Evolutionary conservation across 2,888 invertebrate genomes (phyloP).

Genomic region (Trisateles emortualis): DNA sequence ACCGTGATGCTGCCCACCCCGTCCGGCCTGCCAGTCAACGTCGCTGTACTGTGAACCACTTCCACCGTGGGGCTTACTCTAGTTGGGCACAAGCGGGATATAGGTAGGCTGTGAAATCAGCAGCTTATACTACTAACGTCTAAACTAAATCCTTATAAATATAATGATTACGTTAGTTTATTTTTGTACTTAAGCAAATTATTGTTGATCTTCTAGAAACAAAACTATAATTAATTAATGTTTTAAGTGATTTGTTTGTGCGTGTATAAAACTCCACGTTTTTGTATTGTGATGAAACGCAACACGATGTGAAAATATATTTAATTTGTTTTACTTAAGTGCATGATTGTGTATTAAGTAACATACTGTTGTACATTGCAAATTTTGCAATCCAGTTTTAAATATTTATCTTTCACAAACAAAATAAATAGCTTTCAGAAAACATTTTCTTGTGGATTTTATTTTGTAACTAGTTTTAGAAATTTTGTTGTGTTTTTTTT

Average conservation of each 20-base stretch:
- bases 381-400: not conserved
- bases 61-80: slow-evolving; percentile 81
- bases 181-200: not conserved
- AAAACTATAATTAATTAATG: too few species aligned
- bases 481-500: not conserved
- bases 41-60: slow-evolving; percentile 85
- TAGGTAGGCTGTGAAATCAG: slow-evolving; percentile 69
- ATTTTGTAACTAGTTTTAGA: not conserved
- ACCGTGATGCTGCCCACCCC: slow-evolving; percentile 99
- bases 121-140: slow-evolving; percentile 45
- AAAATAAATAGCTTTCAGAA: not conserved
- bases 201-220: not conserved
- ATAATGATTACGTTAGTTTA: not conserved
- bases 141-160: slow-evolving; percentile 9
- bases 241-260: not conserved
- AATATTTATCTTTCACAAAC: not conserved
- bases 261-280: not conserved
- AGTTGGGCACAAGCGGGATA: slow-evolving; percentile 82
- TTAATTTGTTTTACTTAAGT: not conserved
- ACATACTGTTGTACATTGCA: not conserved
- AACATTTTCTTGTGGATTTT: not conserved
- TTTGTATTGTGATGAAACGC: not conserved
- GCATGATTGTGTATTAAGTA: too few species aligned
- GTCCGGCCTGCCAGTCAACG: slow-evolving; percentile 94
- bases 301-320: not conserved